Conservation (phyloP, 1,140 invertebrate species). For the Metaphire vulgaris region DNA sequence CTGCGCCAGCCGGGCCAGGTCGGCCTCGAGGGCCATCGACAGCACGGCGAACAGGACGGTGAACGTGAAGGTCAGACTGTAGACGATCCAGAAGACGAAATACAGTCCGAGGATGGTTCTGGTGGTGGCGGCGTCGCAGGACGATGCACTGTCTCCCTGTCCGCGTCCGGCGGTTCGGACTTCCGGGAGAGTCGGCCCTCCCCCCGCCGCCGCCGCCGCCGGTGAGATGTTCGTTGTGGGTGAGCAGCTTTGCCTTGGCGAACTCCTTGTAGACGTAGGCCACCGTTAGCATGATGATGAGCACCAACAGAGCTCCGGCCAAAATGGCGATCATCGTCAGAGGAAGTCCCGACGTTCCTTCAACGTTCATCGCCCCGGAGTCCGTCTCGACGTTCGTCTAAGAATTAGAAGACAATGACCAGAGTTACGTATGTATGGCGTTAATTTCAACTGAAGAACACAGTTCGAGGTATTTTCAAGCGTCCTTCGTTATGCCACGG, state of each 20-base stretch:
- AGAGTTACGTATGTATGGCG: too few relatives aligned
- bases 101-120: constrained; percentile 9
- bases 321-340: constrained; percentile 9
- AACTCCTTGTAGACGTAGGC: constrained; percentile 24
- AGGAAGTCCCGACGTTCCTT: not conserved
- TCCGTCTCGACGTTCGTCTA: too few relatives aligned
- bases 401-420: too few relatives aligned
- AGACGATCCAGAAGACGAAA: constrained; percentile 18
- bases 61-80: constrained; percentile 29
- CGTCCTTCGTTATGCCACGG: too few relatives aligned
- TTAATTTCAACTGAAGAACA: too few relatives aligned
- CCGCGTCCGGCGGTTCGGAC: not conserved
- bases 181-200: not conserved
- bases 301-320: not conserved
- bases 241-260: constrained; percentile 10
- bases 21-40: constrained; percentile 10
- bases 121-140: too few relatives aligned
- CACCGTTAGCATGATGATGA: constrained; percentile 18
- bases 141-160: not conserved
- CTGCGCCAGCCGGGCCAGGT: constrained; percentile 12
- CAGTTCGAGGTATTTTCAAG: too few relatives aligned
- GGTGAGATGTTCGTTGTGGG: too few relatives aligned
- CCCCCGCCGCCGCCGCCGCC: too few relatives aligned
- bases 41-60: constrained; percentile 28
- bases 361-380: not conserved